phyloP scores from a whole-genome alignment of 2,797 vertebrate genomes.

The Danio albolineatus region DNA sequence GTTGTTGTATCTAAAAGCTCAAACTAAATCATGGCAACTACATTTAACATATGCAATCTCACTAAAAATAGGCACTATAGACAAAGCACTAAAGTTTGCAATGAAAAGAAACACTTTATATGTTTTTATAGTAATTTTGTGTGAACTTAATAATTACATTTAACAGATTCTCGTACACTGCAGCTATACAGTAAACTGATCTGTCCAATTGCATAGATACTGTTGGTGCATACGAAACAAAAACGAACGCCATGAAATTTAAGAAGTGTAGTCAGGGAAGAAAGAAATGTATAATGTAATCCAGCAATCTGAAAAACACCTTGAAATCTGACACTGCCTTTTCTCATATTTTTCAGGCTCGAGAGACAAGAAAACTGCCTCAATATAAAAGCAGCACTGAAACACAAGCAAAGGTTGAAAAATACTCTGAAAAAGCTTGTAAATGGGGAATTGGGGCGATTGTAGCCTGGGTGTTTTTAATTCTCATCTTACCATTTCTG shows the following conservation, averaged over 20 bases:
- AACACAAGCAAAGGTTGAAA: conserved; percentile 35
- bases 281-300: neutral
- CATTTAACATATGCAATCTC: neutral
- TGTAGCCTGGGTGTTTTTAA: conserved; percentile 61
- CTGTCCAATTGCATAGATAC: neutral
- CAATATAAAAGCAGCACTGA: neutral
- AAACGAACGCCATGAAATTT: neutral
- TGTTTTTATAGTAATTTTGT: neutral
- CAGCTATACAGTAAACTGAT: neutral
- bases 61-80: neutral
- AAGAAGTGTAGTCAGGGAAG: neutral
- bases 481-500: conserved; percentile 65
- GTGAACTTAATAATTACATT: neutral
- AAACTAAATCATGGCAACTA: no score
- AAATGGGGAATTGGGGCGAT: conserved; percentile 74
- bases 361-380: conserved; percentile 54
- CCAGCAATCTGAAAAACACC: neutral
- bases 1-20: no score
- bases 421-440: conserved; percentile 64
- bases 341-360: conserved; percentile 72
- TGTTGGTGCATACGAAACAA: neutral
- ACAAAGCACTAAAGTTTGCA: neutral
- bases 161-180: neutral
- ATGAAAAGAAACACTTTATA: neutral
- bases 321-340: neutral